These are phyloP conservation scores for Drosophila kokeensis DNA, from an alignment of 2,888 invertebrate genomes.

Conservation along the genomic window DNA sequence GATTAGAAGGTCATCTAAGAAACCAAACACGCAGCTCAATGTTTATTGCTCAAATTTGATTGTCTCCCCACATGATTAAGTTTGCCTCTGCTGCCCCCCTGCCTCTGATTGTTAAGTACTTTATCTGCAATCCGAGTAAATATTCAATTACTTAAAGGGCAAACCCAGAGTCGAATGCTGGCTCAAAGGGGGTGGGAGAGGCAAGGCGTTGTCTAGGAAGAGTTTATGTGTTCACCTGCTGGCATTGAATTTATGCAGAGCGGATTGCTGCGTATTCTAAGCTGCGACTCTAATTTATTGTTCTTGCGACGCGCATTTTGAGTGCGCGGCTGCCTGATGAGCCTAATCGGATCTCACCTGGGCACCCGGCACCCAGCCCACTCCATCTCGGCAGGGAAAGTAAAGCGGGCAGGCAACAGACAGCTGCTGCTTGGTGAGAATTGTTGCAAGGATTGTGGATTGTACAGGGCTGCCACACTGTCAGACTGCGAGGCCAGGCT, in stretches of 20 bases:
- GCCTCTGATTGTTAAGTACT: background rate
- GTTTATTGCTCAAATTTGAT: background rate
- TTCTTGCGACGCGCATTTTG: constrained; percentile 32
- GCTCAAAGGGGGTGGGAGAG: background rate
- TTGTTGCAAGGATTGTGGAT: constrained; percentile 33
- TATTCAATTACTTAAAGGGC: constrained; percentile 46
- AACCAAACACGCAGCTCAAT: background rate
- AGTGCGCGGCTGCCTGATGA: constrained; percentile 55
- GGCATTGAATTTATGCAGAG: constrained; percentile 17
- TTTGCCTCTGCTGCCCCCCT: background rate
- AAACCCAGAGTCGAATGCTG: constrained; percentile 6
- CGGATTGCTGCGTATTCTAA: constrained; percentile 28
- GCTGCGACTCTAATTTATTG: constrained; percentile 50
- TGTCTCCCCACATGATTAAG: background rate
- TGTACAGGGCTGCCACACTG: background rate
- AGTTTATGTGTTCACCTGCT: constrained; percentile 11
- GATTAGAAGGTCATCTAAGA: background rate
- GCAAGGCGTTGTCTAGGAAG: background rate
- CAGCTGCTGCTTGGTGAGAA: constrained; percentile 51
- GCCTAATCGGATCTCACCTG: constrained; percentile 75
- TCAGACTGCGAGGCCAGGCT: background rate
- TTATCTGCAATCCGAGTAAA: constrained; percentile 14
- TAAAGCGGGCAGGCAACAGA: constrained; percentile 73
- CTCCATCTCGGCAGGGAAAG: background rate
- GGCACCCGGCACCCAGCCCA: constrained; percentile 13